Evolutionary conservation across 1,140 invertebrate genomes (phyloP).

Genomic region (Orius insidiosus): DNA sequence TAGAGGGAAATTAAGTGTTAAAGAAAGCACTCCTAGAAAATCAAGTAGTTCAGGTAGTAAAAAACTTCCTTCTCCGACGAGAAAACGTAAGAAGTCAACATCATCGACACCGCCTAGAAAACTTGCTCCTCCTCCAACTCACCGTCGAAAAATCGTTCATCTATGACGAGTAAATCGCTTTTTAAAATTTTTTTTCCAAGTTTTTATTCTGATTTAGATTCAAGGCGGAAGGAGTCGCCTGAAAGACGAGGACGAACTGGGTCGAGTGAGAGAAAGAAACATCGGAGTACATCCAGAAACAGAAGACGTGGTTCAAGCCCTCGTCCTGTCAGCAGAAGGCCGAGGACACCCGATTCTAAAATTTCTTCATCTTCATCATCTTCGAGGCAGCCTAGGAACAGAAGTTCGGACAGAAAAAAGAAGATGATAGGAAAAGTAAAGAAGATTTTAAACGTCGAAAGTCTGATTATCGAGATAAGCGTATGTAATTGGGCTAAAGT

Average conservation of each 20-base stretch:
- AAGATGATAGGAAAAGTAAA: constrained; percentile 13
- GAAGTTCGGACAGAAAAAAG: constrained; percentile 14
- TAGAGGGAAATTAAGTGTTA: constrained; percentile 1
- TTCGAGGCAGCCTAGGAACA: neutral
- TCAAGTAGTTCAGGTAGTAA: constrained; percentile 5
- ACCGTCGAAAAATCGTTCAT: neutral
- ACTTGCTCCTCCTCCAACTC: constrained; percentile 4
- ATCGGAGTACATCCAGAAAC: constrained; percentile 3
- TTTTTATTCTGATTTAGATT: neutral
- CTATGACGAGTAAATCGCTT: neutral
- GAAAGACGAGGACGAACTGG: neutral
- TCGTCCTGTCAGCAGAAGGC: neutral
- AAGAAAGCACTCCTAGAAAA: constrained; percentile 8
- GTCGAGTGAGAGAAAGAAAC: constrained; percentile 2
- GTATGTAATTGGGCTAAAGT: neutral
- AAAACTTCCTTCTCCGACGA: constrained; percentile 3
- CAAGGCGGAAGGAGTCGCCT: neutral
- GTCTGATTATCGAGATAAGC: constrained; percentile 12
- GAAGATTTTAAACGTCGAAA: constrained; percentile 11
- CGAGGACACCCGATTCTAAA: neutral
- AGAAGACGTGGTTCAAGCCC: neutral
- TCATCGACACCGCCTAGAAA: constrained; percentile 1
- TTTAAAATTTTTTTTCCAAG: neutral
- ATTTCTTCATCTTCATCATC: neutral
- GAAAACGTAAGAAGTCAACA: constrained; percentile 3